A percentile compares a stretch with the other conserved stretches of the same genome.
phyloP scores from a whole-genome alignment of 2,888 invertebrate genomes.

The Acrobasis consociella region DNA sequence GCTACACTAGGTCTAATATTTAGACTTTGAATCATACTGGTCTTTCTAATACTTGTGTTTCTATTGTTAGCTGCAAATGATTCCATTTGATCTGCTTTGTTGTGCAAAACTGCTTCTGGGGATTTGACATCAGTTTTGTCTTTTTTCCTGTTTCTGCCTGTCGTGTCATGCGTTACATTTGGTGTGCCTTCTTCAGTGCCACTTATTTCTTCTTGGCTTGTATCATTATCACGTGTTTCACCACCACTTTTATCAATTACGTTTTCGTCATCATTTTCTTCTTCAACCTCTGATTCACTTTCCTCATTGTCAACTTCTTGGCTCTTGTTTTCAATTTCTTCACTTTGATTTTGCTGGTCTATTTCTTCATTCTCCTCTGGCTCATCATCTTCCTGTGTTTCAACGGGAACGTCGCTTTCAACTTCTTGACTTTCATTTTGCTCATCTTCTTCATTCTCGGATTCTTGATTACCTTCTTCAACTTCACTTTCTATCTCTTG shows the following conservation, averaged over 20 bases:
- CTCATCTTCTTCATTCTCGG: constrained; percentile 20
- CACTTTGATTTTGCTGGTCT: background rate
- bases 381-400: constrained; percentile 18
- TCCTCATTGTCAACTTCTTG: constrained; percentile 4
- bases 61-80: constrained; percentile 49
- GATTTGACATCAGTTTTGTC: constrained; percentile 39
- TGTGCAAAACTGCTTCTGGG: constrained; percentile 56
- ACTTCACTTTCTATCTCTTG: background rate
- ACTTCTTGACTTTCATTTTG: background rate
- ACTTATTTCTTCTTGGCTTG: constrained; percentile 26
- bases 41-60: constrained; percentile 53
- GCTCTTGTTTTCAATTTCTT: background rate
- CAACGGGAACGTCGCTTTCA: constrained; percentile 8
- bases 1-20: constrained; percentile 49
- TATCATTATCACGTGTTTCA: constrained; percentile 28
- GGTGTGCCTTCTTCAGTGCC: constrained; percentile 37
- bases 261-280: constrained; percentile 22
- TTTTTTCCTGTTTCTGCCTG: constrained; percentile 48
- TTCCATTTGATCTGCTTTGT: constrained; percentile 43
- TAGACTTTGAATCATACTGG: constrained; percentile 47
- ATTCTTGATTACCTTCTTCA: constrained; percentile 21
- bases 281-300: background rate
- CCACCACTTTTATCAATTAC: constrained; percentile 20
- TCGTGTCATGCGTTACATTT: constrained; percentile 50
- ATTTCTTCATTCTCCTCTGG: constrained; percentile 24